Evolutionary conservation across 2,888 invertebrate species (phyloP).

Genomic region (Camponotus fellah): DNA sequence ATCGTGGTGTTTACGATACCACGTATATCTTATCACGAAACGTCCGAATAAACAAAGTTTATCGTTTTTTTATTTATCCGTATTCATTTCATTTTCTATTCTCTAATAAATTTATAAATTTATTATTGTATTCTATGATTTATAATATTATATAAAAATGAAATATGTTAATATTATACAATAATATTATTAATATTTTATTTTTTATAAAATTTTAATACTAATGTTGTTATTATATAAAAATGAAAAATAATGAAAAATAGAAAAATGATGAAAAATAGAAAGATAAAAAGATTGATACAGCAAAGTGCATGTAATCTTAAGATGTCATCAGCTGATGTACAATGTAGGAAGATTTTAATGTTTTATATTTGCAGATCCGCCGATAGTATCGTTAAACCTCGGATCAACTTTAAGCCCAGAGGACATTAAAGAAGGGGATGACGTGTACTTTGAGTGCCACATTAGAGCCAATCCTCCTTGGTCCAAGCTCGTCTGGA

Average conservation of each 20-base stretch:
- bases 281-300: neutral
- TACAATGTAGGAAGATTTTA: neutral
- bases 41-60: neutral
- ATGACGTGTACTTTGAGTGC: constrained; percentile 97
- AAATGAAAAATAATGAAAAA: neutral
- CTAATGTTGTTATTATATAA: neutral
- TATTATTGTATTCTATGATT: neutral
- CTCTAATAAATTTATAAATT: neutral
- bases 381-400: constrained; percentile 93
- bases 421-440: constrained; percentile 96
- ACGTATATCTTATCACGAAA: neutral
- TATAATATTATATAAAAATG: no score
- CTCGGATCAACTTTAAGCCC: constrained; percentile 94
- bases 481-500: constrained; percentile 94
- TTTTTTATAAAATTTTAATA: neutral
- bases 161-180: neutral
- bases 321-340: neutral
- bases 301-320: neutral
- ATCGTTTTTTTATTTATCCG: neutral
- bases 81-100: constrained; percentile 2
- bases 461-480: constrained; percentile 96
- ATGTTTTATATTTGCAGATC: constrained; percentile 88
- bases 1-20: constrained; percentile 3
- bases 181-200: neutral
- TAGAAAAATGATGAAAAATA: neutral